Base-by-base conservation (phyloP, 1,140 invertebrate species). In the Cotesia chilonis region DNA sequence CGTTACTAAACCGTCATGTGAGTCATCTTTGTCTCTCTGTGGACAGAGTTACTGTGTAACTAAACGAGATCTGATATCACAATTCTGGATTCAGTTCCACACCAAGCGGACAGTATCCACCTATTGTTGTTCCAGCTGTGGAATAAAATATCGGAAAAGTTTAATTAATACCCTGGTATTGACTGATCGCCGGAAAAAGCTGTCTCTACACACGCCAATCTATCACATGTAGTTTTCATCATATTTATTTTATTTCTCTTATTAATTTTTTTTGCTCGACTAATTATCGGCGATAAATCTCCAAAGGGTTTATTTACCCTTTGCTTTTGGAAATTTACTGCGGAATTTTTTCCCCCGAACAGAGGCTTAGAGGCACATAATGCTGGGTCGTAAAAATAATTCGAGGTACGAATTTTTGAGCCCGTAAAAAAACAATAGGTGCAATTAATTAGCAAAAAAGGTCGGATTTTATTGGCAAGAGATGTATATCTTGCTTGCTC, bases 91-190 rank as follows among this genome's bases (percentile, higher is more conserved):
- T 17, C 28, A 38, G 54, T 59, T 37, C 5, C 17, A 55, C 54
- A 54, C 28, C 38, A 3, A 38, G 57, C 12, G 20, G 0, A 14
- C 5, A 28, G 3, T 28, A 28, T 28, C 28, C 1, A 28, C 0
- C 41, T 6, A 6, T 47, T 66, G 68, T 70, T 70, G 54, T 74
- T 70, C 63, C 67, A 74, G 59, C 71, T 72, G 65, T 12, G 38
- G 28, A 47, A 47, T 47, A 10, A 47, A 47, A 47, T 47, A 7
- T 47, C 41, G 65, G 10, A 17, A 54, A 67, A 67, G 65, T 74
- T 66, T 41, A 74, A 74, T 74, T 74, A 65, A 74, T 70, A 59
- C 63, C 37, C 37, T 17, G 28, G 63, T 73, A 73, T 73, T 73
- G 70, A 52, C 51, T 65, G 60, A 64, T 71, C 52, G 37, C 14